Base-by-base conservation (phyloP, 2,797 vertebrate species). In the Momotus momota region DNA sequence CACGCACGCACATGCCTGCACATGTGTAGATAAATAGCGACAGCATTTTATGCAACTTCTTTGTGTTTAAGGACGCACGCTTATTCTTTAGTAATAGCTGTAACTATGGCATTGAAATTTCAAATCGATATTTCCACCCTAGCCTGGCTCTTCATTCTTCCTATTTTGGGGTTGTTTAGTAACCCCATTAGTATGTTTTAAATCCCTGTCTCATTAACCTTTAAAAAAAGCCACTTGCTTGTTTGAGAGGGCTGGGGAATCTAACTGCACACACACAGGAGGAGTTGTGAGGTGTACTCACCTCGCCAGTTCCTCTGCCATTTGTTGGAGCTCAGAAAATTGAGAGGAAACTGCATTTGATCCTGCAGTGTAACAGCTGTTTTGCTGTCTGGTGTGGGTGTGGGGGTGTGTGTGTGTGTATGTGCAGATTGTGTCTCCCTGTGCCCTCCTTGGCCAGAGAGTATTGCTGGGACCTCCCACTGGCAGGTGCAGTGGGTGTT, bases 1-100 rank as follows among this genome's bases (percentile, higher is more conserved):
- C 3, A 4, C 11, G 9, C 4, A 6, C 12, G 2, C 12, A 2
- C 0, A 1, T 82, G 3, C 38, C 31, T 86, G 51, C n/a, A 12
- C 16, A 8, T 12, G 26, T 67, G 10, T 57, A 65, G 54, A 45
- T 71, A 38, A 88, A 45, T 67, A 84, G 74, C 35, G 21, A 45
- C 22, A 51, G 52, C 15, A 19, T 2, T 87, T 72, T 40, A 14
- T 64, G 45, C 49, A 85, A 48, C 80, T 45, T 35, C 14, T 23
- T 35, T n/a, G 7, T 43, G 7, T 81, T 71, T 52, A 60, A 51
- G 40, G 23, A 8, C 9, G 17, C 9, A 25, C 8, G 1, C 38
- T 46, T 45, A 6, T 4, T 80, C 45, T 73, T 88, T 38, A 4
- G 5, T 73, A 55, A 49, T 66, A 62, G 31, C 33, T 72, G 15